phyloP scores from a whole-genome alignment of 2,797 vertebrate genomes.

The Cyprinella venusta region DNA sequence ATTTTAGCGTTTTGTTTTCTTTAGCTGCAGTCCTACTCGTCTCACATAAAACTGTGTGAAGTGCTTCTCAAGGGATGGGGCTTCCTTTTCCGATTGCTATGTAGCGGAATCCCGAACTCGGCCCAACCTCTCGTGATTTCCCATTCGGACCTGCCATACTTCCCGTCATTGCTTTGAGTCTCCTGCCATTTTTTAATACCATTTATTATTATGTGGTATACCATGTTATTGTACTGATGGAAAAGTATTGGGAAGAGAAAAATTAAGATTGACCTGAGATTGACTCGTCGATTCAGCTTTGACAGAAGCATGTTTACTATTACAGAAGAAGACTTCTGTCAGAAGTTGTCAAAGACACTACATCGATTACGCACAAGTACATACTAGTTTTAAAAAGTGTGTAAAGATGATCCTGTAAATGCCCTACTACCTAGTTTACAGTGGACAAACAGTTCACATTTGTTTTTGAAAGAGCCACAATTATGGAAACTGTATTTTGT shows the following conservation, averaged over 20 bases:
- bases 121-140: constrained; percentile 65
- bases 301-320: constrained; percentile 13
- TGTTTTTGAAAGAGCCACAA: constrained; percentile 54
- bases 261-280: constrained; percentile 59
- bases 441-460: constrained; percentile 48
- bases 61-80: constrained; percentile 65
- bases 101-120: constrained; percentile 63
- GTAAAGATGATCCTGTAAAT: constrained; percentile 55
- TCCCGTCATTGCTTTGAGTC: constrained; percentile 67
- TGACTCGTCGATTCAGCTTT: constrained; percentile 27
- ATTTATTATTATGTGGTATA: constrained; percentile 66
- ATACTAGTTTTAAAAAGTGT: constrained; percentile 26
- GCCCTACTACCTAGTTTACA: constrained; percentile 60
- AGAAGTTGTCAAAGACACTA: constrained; percentile 5
- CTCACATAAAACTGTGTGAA: constrained; percentile 66
- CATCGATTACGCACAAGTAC: constrained; percentile 41
- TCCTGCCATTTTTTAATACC: constrained; percentile 64
- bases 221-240: constrained; percentile 65
- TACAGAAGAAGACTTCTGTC: constrained; percentile 5
- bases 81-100: constrained; percentile 61
- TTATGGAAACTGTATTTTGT: constrained; percentile 64
- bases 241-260: constrained; percentile 57
- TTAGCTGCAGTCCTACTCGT: constrained; percentile 67
- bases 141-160: constrained; percentile 61
- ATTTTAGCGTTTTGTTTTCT: constrained; percentile 68